Percentiles rank a stretch among this genome's conserved stretches.
Evolutionary conservation across 2,797 vertebrate species (phyloP).

Genomic region (Picus viridis): DNA sequence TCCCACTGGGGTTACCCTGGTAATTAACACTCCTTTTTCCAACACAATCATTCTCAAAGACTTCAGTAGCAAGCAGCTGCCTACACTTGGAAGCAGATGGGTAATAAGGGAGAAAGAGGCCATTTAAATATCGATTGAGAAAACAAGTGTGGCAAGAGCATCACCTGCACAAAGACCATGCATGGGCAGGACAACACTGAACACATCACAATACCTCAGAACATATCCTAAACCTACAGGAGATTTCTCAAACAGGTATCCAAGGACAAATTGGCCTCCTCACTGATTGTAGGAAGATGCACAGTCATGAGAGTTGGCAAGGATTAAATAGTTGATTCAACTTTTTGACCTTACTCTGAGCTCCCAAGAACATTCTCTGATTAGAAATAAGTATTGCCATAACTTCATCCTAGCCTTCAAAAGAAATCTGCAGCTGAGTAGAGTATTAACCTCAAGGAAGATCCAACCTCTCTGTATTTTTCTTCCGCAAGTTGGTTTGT

Average conservation of each 20-base stretch:
- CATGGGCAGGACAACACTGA: not conserved
- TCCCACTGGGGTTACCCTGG: not conserved
- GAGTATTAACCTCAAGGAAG: conserved; percentile 9
- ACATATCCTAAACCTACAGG: not conserved
- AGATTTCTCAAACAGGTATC: not conserved
- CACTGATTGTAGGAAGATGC: not conserved
- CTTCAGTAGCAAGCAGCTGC: not conserved
- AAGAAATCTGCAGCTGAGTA: not conserved
- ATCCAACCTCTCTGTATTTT: not conserved
- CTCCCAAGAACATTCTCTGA: not conserved
- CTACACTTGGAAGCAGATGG: not conserved
- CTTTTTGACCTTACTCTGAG: not conserved
- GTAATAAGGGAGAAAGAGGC: not conserved
- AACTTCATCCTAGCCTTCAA: not conserved
- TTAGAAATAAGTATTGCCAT: not conserved
- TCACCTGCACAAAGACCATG: not conserved
- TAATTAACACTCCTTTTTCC: not conserved
- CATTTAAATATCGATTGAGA: not conserved
- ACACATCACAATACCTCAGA: not conserved
- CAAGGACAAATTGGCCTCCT: not conserved
- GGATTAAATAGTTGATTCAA: not conserved
- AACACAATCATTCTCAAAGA: not conserved
- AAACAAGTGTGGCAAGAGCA: not conserved
- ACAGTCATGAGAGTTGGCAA: not conserved
- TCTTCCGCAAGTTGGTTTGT: not conserved